Evolutionary conservation across 2,888 invertebrate species (phyloP).

Genomic region (Drosophila rubida): DNA sequence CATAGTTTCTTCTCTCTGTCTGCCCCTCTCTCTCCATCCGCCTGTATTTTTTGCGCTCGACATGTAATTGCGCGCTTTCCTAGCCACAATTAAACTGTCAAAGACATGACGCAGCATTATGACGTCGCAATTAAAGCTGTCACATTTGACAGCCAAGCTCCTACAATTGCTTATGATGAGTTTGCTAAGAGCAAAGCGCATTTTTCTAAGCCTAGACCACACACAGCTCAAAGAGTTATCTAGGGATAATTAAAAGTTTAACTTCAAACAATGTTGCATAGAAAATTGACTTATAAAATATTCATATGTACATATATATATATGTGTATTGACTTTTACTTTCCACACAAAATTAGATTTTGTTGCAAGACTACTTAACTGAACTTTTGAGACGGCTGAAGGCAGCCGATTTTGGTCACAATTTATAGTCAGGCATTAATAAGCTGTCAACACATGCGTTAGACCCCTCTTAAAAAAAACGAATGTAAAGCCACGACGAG

Average conservation of each 20-base stretch:
- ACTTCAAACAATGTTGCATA: not conserved
- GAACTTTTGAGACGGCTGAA: constrained; percentile 6
- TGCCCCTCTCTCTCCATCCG: not conserved
- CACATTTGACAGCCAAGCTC: constrained; percentile 69
- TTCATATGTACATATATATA: not conserved
- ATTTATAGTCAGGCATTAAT: constrained; percentile 83
- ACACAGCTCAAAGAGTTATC: constrained; percentile 17
- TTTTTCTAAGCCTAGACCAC: constrained; percentile 41
- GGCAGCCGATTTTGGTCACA: constrained; percentile 23
- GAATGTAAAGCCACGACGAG: not conserved
- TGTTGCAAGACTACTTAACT: constrained; percentile 38
- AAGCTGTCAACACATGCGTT: constrained; percentile 84
- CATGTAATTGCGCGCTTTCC: constrained; percentile 79
- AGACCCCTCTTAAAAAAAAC: constrained; percentile 51
- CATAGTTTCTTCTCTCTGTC: constrained; percentile 10
- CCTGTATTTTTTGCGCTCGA: constrained; percentile 28
- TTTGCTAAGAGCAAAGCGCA: constrained; percentile 43
- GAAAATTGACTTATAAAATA: not conserved
- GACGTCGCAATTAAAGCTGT: constrained; percentile 78
- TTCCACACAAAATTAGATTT: constrained; percentile 39
- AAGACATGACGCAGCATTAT: constrained; percentile 77
- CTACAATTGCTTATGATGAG: constrained; percentile 48
- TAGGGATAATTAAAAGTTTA: not conserved
- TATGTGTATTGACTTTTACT: not conserved
- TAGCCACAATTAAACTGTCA: constrained; percentile 80